These are phyloP conservation scores for Cheilosia soror DNA, from an alignment of 2,888 invertebrate species.

Conservation along the genomic window DNA sequence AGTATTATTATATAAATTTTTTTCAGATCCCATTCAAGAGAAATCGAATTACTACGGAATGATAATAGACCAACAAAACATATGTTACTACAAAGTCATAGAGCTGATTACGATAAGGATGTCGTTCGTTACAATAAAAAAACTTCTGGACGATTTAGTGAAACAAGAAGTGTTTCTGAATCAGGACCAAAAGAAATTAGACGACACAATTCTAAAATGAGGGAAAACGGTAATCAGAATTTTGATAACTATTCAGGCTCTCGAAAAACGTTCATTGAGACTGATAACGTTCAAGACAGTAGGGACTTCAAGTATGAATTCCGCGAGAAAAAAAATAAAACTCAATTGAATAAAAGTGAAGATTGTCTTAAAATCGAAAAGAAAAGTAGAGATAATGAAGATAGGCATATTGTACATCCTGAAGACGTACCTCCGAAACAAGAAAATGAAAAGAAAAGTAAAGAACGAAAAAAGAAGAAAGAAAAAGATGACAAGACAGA, in stretches of 20 bases:
- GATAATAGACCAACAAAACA: conserved; percentile 47
- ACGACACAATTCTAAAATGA: conserved; percentile 60
- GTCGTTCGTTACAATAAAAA: conserved; percentile 54
- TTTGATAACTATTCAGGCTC: conserved; percentile 53
- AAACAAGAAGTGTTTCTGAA: conserved; percentile 56
- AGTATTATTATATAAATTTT: neutral
- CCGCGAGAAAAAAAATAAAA: conserved; percentile 78
- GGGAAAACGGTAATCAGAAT: conserved; percentile 58
- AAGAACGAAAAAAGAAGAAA: conserved; percentile 85
- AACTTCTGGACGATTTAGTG: conserved; percentile 45
- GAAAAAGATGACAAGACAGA: conserved; percentile 77
- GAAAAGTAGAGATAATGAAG: conserved; percentile 80
- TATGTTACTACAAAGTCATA: conserved; percentile 80
- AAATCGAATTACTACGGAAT: conserved; percentile 48
- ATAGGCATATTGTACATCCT: conserved; percentile 78
- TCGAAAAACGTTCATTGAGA: conserved; percentile 49
- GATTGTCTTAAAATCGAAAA: conserved; percentile 79
- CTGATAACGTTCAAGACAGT: conserved; percentile 84
- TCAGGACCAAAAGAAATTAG: conserved; percentile 59
- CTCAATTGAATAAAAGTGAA: conserved; percentile 67
- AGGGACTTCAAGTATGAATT: conserved; percentile 85
- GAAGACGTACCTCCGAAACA: conserved; percentile 82
- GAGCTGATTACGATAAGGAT: conserved; percentile 76
- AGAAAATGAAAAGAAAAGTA: conserved; percentile 84
- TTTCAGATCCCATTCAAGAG: conserved; percentile 62